Conservation (phyloP, 2,888 invertebrate species). For the Bimastos eiseni region DNA sequence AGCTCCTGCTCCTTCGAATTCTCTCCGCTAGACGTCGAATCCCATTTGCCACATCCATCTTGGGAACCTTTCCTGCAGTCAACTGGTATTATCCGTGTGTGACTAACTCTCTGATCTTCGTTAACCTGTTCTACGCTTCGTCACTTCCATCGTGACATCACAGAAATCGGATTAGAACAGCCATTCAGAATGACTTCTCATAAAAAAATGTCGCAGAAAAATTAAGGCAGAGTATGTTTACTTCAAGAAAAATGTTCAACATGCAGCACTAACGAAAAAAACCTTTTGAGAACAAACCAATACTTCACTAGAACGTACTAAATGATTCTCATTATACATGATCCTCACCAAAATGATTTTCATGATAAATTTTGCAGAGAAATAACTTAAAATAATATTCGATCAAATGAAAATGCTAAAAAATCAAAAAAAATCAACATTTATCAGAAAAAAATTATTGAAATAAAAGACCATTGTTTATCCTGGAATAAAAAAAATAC, state of each 20-base stretch:
- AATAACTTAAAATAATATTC: no score
- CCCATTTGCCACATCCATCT: constrained; percentile 1
- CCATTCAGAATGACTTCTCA: neutral
- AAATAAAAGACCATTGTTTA: no score
- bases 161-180: neutral
- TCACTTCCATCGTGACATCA: neutral
- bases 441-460: no score
- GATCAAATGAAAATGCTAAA: no score
- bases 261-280: neutral
- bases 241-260: neutral
- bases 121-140: neutral
- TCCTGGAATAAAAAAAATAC: no score
- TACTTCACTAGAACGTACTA: neutral
- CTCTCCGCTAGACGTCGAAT: neutral
- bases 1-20: neutral
- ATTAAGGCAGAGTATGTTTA: no score
- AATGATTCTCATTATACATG: no score
- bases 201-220: neutral
- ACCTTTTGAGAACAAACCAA: neutral
- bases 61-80: neutral
- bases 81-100: neutral
- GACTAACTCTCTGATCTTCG: neutral
- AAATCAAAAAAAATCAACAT: no score
- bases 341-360: neutral
- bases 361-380: neutral